Base-by-base conservation (phyloP, 2,888 invertebrate species). In the Holacanthella duospinosa region DNA sequence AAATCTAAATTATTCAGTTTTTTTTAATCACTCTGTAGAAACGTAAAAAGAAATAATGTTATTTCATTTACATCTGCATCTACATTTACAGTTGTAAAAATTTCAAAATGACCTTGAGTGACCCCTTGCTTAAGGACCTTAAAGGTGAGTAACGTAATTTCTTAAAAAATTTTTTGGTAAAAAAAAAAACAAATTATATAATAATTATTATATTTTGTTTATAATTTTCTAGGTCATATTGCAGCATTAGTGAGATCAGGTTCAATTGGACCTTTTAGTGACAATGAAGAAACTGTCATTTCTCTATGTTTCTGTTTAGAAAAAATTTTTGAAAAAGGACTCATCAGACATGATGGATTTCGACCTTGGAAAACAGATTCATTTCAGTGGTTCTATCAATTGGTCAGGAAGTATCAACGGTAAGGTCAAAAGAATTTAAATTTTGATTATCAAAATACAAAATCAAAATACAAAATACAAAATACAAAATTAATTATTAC, bases 121-220 rank as follows among this genome's bases (percentile, higher is more conserved):
- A 83, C 77, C 83, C 83, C 53, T 76, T 83, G 66, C 76, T 84
- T 68, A 83, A 81, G 75, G 81, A 82, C 75, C 75, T 83, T 63
- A 83, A 84, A 81, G 81, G 82, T 82, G 77, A 74, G 62, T 26
- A 55, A 53, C 24, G 36, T 58, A 55, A 36, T 36, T 36, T 16
- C 36, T 16, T 12, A 36, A 36, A 12, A 12, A 12, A 12, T 36
- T 36, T 16, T 16, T 36, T 36, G 16, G 36, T 36, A 6, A n/a
- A n/a, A 36, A 16, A 36, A 9, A 48, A 21, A 4, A n/a, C 12
- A 48, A 48, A 4, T 21, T 21, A 48, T 48, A n/a, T 36, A 16
- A 36, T 9, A 29, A 48, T 60, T 62, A 57, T 55, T 26, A 27
- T 43, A 48, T 63, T 57, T 59, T 64, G 57, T 62, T 54, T 60